Base-by-base conservation (phyloP, 92 coral and sea anemone species). In the Porites evermanni region DNA sequence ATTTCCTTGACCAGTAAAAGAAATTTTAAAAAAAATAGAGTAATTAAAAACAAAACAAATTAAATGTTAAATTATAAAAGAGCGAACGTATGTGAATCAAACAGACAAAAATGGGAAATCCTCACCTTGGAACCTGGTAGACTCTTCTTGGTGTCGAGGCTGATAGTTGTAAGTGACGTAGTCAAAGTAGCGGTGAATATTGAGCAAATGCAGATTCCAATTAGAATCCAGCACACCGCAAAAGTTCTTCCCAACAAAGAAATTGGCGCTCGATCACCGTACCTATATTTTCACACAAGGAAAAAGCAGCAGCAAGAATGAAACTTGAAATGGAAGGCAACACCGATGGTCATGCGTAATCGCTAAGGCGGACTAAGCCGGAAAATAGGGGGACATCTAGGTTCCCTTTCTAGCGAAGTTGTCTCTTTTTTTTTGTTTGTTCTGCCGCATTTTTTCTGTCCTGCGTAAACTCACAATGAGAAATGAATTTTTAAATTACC, bases 171-270 rank as follows among this genome's bases (percentile, higher is more conserved):
- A 12, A 96, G 85, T 12, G 99, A 84, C 58, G 99, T 95, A 20
- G 99, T 96, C 66, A 96, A 87, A 29, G 99, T 95, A 11, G 99
- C 99, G 7, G 99, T 96, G 89, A 96, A 96, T 72, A 96, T 95
- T 0, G 99, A 96, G 60, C 95, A 94, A 24, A 96, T 96, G 67
- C 99, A 96, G 64, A 96, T 90, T 24, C 99, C 99, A 72, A 91
- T 74, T 67, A 96, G 86, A 71, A 96, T 96, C 98, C 98, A 96
- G 21, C 47, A 68, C 74, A 96, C 94, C 10, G 99, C 98, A 80
- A 96, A 96, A 12, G 64, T 67, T 47, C 99, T 94, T 38, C 98
- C 99, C 58, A 89, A 81, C 24, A 94, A 24, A 14, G 99, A 93
- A 63, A 79, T 89, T 6, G 99, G 99, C 2, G 94, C 83, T 17